Evolutionary conservation across 2,888 invertebrate species (phyloP), one percentile per base, ranked within the genome.

Genomic region (Cenopis cana): DNA sequence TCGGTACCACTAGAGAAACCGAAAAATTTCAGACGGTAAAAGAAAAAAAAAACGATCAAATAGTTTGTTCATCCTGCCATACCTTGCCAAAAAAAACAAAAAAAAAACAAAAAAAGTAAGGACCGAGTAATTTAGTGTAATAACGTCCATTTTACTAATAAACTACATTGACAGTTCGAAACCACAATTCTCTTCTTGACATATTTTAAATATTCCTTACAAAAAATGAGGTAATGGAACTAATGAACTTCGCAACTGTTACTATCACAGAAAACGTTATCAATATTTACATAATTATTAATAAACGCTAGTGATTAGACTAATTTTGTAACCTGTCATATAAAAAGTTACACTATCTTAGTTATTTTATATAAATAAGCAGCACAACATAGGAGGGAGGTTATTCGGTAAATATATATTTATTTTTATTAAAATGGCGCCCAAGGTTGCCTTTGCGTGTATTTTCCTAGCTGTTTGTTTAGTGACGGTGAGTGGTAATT

Each of bases 401-500:
- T 73, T 70, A 46, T 73, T 79, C 59, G 78, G 80, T 78, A 80
- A 80, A 73, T 78, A 76, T 78, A 76, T 76, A 62, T 74, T 76
- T 73, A 70, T 69, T 55, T 24, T 65, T 69, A 50, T 55, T 36
- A 76, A 72, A 69, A 81, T 78, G 78, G 72, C 74, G 76, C 68
- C 73, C 8, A 81, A 85, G 81, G 73, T 81, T 52, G 73, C 73
- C 14, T 64, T 79, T 41, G 68, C 74, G 10, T 29, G 82, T 67
- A 77, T 76, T 60, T 68, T 78, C 38, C 75, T 82, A 38, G 85
- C 83, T 60, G 79, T 83, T 54, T 79, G 76, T 61, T 69, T 78
- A 33, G 68, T 82, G 6, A 81, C 82, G 83, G 86, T 86, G 75
- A 85, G 86, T 60, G 46, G 20, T 20, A n/a, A n/a, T n/a, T n/a